A percentile compares a stretch with the other conserved stretches of the same genome.
Conservation (phyloP, 2,888 invertebrate species). For the Linnaemya tessellans region DNA sequence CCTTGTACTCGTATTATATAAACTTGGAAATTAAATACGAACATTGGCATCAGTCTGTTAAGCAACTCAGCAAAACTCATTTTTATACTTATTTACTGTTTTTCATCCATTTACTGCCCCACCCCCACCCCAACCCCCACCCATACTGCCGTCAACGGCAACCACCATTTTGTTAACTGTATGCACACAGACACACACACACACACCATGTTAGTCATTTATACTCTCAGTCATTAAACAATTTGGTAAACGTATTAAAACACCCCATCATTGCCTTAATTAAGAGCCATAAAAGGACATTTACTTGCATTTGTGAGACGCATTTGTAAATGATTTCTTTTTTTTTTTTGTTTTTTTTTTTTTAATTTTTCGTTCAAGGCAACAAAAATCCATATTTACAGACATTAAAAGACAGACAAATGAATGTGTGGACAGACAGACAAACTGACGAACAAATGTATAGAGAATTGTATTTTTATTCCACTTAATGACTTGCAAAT, state of each 20-base stretch:
- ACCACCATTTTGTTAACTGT: conserved; percentile 58
- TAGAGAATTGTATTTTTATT: conserved; percentile 57
- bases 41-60: conserved; percentile 66
- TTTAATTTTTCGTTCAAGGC: neutral
- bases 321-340: conserved; percentile 69
- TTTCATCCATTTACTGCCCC: neutral
- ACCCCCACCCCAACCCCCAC: neutral
- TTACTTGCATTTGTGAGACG: conserved; percentile 80
- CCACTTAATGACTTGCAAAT: conserved; percentile 49
- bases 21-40: conserved; percentile 38
- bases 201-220: neutral
- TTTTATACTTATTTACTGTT: neutral
- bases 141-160: conserved; percentile 1
- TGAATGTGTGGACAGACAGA: conserved; percentile 6
- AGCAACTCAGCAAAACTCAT: conserved; percentile 58
- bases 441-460: neutral
- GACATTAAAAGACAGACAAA: conserved; percentile 63
- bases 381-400: conserved; percentile 71
- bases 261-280: conserved; percentile 83
- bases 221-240: conserved; percentile 79
- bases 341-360: neutral
- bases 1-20: conserved; percentile 27
- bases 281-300: conserved; percentile 83
- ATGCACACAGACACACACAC: neutral
- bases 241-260: conserved; percentile 83